phyloP scores from a whole-genome alignment of 2,797 vertebrate species.

The Leptodactylus fallax region DNA sequence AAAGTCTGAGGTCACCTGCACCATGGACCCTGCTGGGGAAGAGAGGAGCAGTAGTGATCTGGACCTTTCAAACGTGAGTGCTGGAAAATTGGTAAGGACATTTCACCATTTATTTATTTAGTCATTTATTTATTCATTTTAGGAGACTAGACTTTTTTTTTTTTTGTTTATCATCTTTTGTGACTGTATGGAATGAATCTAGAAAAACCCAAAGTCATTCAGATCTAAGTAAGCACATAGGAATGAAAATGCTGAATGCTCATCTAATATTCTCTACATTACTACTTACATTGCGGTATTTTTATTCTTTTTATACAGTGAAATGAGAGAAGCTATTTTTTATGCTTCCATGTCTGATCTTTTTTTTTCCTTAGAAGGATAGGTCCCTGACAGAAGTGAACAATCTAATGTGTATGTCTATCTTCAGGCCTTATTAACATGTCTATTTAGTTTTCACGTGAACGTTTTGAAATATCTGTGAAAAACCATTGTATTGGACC shows the following conservation, averaged over 20 bases:
- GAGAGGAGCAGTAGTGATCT: constrained; percentile 85
- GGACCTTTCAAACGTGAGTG: constrained; percentile 99
- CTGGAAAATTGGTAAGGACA: constrained; percentile 85
- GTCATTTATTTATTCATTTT: too few relatives aligned
- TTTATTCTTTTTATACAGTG: too few relatives aligned
- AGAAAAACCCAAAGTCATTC: not conserved
- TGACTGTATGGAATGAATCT: not conserved
- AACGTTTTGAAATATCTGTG: too few relatives aligned
- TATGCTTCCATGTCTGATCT: not conserved
- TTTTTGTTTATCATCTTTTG: not conserved
- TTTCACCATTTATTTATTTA: constrained; percentile 35
- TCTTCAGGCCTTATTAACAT: too few relatives aligned
- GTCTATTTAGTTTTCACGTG: too few relatives aligned
- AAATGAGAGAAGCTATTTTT: not conserved
- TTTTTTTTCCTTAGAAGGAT: not conserved
- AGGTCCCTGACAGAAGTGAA: not conserved
- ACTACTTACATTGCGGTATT: too few relatives aligned
- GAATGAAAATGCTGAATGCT: too few relatives aligned
- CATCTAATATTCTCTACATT: too few relatives aligned
- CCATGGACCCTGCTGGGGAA: not conserved
- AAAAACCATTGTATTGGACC: too few relatives aligned
- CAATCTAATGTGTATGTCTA: not conserved
- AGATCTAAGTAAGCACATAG: too few relatives aligned
- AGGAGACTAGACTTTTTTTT: not conserved
- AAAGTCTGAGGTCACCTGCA: constrained; percentile 14